Evolutionary conservation across 2,797 vertebrate genomes (phyloP), one percentile per base, ranked within the genome.

Genomic region (Sarcoramphus papa): DNA sequence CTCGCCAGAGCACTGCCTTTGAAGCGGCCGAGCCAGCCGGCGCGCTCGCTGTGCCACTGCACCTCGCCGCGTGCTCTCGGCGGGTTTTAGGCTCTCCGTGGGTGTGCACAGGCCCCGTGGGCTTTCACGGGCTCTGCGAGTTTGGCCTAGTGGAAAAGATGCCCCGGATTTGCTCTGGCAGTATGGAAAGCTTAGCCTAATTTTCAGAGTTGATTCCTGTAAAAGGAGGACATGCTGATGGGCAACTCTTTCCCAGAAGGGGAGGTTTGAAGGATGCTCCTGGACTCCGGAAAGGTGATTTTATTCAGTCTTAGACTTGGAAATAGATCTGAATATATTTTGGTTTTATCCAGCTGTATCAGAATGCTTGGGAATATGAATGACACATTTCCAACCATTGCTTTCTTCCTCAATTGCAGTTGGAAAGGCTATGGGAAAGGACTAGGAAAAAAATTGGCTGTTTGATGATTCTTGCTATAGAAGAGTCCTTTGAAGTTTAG

Each of bases 11-110:
- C 51, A 4, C 24, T 16, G 7, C 10, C 30, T 33, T 7, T 20
- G 40, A 22, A 24, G 72, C 3, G 3, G 23, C 45, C 1, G 4
- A 5, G 14, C 3, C 10, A 47, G 43, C 40, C 21, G 15, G 13
- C 1, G 3, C 3, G 1, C 27, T 64, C 2, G 8, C 43, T 19
- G 33, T 33, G 59, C n/a, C 16, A 0, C 19, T 6, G 28, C 35
- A 10, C 40, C 35, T 54, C 2, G 1, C 11, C 6, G 0, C 9
- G 0, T 3, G 14, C 23, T 76, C 72, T 48, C 22, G 2, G 31
- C 51, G 15, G 14, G 19, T 48, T 50, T 65, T 2, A 23, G 64
- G n/a, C 27, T 72, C 74, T 24, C 72, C 4, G 0, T 3, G 21
- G 59, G 13, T 23, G 21, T n/a, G 7, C 17, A 4, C 12, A 6